A percentile compares a stretch with the other conserved stretches of the same genome.
These are phyloP conservation scores for Thelaira solivaga DNA, from an alignment of 2,888 invertebrate genomes.

Conservation along the genomic window DNA sequence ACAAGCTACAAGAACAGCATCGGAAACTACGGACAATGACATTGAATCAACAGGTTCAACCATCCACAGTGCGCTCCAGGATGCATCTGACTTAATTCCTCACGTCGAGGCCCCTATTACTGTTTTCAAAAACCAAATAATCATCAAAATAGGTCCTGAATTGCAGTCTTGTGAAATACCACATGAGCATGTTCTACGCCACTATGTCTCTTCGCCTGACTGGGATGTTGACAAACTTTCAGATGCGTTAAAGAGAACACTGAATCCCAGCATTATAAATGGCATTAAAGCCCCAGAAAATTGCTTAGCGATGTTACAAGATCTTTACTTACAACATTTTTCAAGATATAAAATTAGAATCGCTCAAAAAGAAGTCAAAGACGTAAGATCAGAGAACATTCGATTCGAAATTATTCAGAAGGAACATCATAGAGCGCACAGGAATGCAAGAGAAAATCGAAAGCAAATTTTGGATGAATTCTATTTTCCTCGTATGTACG, in stretches of 20 bases:
- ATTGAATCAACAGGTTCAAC: neutral
- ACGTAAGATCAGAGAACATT: neutral
- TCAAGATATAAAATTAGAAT: neutral
- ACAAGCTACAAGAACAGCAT: neutral
- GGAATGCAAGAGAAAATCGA: no score
- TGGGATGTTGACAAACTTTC: no score
- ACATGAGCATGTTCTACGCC: neutral
- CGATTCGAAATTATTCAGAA: slow-evolving; percentile 19
- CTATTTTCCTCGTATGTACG: slow-evolving; percentile 39
- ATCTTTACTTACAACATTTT: neutral
- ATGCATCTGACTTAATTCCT: neutral
- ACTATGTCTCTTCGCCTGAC: neutral
- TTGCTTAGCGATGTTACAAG: neutral
- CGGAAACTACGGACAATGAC: neutral
- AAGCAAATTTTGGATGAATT: no score
- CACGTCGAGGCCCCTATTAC: neutral
- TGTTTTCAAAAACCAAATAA: no score
- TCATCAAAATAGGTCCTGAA: neutral
- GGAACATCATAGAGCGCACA: slow-evolving; percentile 39
- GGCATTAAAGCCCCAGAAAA: neutral
- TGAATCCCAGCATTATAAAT: neutral
- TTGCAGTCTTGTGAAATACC: neutral
- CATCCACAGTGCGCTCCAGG: neutral
- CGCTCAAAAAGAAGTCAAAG: neutral
- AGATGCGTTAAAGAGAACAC: neutral